Conservation (phyloP, 2,888 invertebrate species). For the Pyralis farinalis region DNA sequence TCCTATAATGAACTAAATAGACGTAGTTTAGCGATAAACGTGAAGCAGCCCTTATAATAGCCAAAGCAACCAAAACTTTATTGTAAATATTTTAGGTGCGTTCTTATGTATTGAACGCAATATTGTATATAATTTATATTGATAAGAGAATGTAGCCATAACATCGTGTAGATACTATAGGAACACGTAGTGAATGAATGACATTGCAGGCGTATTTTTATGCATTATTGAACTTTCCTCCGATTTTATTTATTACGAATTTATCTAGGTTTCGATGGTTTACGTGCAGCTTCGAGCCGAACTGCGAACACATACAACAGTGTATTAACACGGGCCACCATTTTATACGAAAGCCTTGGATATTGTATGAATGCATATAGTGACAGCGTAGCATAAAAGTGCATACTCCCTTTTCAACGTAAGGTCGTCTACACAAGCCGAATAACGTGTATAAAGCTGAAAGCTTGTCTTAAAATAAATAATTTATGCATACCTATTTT, state of each 20-base stretch:
- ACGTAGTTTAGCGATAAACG: constrained; percentile 26
- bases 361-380: too few species aligned
- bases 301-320: not conserved
- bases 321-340: too few species aligned
- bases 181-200: constrained; percentile 6
- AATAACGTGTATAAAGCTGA: too few species aligned
- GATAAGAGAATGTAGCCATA: constrained; percentile 30
- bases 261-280: not conserved
- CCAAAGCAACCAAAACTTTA: constrained; percentile 77
- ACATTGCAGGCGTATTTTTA: constrained; percentile 12
- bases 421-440: too few species aligned
- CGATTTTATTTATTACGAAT: constrained; percentile 24
- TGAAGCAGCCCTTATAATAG: constrained; percentile 64
- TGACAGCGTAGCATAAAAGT: too few species aligned
- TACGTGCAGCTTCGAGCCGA: not conserved
- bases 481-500: too few species aligned
- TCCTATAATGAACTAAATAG: constrained; percentile 45
- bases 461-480: too few species aligned
- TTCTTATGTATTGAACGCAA: constrained; percentile 33
- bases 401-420: too few species aligned
- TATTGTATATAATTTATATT: constrained; percentile 42
- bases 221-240: constrained; percentile 34
- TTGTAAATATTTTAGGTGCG: constrained; percentile 63
- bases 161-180: constrained; percentile 24
- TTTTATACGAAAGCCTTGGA: too few species aligned